Evolutionary conservation across 2,888 invertebrate species (phyloP).

Genomic region (Drosophila subsilvestris): DNA sequence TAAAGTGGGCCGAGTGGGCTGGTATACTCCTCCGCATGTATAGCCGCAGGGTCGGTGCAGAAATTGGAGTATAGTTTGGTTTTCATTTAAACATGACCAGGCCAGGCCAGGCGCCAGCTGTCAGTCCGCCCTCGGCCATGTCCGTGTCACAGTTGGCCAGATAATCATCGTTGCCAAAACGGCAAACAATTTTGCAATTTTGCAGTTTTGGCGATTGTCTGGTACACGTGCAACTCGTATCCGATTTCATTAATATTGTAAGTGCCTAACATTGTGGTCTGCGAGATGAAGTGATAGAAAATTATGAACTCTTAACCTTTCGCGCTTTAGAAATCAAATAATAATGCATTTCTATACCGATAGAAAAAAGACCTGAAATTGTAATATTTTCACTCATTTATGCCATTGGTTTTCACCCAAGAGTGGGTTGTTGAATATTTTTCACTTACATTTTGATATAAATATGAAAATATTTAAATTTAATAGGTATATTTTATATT

Average conservation of each 20-base stretch:
- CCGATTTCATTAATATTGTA: not conserved
- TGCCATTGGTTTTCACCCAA: no score
- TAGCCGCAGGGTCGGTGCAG: not conserved
- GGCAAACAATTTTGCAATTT: slow-evolving; percentile 20
- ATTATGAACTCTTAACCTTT: no score
- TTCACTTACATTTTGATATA: no score
- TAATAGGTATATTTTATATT: no score
- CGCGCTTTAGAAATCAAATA: no score
- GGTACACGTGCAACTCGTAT: slow-evolving; percentile 1
- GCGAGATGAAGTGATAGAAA: not conserved
- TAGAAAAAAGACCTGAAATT: no score
- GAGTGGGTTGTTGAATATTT: no score
- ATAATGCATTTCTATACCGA: no score
- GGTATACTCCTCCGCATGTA: not conserved
- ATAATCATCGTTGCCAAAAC: slow-evolving; percentile 27
- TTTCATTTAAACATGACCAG: slow-evolving; percentile 22
- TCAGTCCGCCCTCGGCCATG: slow-evolving; percentile 35
- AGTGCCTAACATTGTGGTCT: not conserved
- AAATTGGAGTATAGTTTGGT: slow-evolving; percentile 7
- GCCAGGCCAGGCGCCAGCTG: slow-evolving; percentile 14
- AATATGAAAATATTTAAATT: no score
- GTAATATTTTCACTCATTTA: no score
- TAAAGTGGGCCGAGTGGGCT: not conserved
- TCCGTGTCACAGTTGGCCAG: slow-evolving; percentile 10
- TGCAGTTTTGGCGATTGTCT: slow-evolving; percentile 15